A percentile compares a stretch with the other conserved stretches of the same genome.
These are phyloP conservation scores for Hydrolagus affinis DNA, from an alignment of 2,113 vertebrate genomes.

Conservation along the genomic window DNA sequence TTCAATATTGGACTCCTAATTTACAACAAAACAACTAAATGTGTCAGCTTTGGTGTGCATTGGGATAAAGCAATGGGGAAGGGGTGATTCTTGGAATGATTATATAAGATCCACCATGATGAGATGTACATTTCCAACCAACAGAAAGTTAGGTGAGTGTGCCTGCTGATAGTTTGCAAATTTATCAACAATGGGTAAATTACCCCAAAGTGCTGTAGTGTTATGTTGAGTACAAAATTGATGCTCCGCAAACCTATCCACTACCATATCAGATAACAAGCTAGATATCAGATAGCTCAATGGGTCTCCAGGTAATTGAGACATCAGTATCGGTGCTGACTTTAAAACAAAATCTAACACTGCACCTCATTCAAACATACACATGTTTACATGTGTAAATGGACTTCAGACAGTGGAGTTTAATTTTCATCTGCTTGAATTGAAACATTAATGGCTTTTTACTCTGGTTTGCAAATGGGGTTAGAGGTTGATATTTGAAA, in stretches of 20 bases:
- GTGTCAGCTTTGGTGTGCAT: too few relatives aligned
- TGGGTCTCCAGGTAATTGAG: not conserved
- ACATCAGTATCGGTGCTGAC: conserved; percentile 4
- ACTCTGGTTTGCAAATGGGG: conserved; percentile 1
- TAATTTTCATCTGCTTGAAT: conserved; percentile 21
- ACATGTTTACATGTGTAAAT: not conserved
- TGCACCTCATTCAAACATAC: not conserved
- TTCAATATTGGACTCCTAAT: too few relatives aligned
- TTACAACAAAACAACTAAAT: too few relatives aligned
- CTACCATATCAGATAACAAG: conserved; percentile 4
- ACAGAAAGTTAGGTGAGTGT: too few relatives aligned
- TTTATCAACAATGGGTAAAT: too few relatives aligned
- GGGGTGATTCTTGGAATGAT: too few relatives aligned
- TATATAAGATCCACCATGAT: too few relatives aligned
- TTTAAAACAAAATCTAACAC: not conserved
- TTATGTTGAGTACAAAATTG: not conserved
- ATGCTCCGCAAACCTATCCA: not conserved
- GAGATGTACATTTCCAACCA: too few relatives aligned
- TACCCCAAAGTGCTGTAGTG: too few relatives aligned
- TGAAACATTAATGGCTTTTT: conserved; percentile 1
- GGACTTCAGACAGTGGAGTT: not conserved
- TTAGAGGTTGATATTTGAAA: conserved; percentile 5
- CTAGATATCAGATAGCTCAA: not conserved
- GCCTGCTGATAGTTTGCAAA: too few relatives aligned
- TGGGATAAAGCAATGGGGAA: too few relatives aligned